These are phyloP conservation scores for Euborellia annulipes DNA, from an alignment of 1,140 invertebrate species.

Conservation along the genomic window DNA sequence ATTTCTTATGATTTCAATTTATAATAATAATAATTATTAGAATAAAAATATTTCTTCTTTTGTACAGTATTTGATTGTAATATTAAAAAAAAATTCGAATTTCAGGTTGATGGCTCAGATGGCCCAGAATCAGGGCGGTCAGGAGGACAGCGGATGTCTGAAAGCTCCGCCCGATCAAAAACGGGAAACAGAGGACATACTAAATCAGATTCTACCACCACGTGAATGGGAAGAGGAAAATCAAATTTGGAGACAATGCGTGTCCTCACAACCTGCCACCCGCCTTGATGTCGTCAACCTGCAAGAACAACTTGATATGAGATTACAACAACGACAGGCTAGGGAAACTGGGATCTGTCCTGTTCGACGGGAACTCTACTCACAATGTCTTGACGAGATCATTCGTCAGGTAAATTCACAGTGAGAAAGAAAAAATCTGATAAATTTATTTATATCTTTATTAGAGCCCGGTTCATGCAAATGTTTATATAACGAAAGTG, in stretches of 20 bases:
- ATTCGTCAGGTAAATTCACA: slow-evolving; percentile 21
- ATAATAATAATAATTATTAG: too few relatives aligned
- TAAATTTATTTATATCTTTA: too few relatives aligned
- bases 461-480: too few relatives aligned
- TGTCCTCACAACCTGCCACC: slow-evolving; percentile 89
- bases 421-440: too few relatives aligned
- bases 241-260: slow-evolving; percentile 69
- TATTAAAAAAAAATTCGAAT: too few relatives aligned
- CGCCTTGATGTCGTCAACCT: slow-evolving; percentile 87
- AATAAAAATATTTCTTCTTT: too few relatives aligned
- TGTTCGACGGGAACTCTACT: slow-evolving; percentile 81
- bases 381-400: slow-evolving; percentile 83
- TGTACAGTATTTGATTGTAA: too few relatives aligned
- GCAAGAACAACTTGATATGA: slow-evolving; percentile 85
- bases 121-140: too few relatives aligned
- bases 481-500: too few relatives aligned
- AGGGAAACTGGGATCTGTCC: slow-evolving; percentile 95
- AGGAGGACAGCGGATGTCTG: too few relatives aligned
- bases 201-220: slow-evolving; percentile 91
- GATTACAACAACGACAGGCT: slow-evolving; percentile 79
- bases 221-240: slow-evolving; percentile 87
- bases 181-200: slow-evolving; percentile 76
- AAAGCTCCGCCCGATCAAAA: slow-evolving; percentile 34
- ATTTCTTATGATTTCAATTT: too few relatives aligned
- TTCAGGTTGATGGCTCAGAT: too few relatives aligned